phyloP scores from a whole-genome alignment of 2,888 invertebrate species.

The Gonocerus acuteangulatus region DNA sequence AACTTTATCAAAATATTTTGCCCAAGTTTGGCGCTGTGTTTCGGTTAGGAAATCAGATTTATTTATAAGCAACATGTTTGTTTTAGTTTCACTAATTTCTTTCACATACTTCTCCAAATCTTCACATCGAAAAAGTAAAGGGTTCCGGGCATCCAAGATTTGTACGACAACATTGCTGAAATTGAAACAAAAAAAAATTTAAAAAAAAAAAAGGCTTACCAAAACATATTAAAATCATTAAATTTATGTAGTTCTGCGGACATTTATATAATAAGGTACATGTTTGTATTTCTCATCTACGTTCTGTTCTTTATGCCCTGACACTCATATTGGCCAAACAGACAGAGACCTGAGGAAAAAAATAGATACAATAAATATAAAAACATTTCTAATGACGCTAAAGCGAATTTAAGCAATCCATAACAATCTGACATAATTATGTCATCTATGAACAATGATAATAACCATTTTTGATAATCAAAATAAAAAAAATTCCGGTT shows the following conservation, averaged over 20 bases:
- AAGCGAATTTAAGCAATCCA: too few species aligned
- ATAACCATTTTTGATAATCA: too few species aligned
- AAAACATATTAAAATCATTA: not conserved
- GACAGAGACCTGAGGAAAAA: too few species aligned
- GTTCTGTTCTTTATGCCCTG: too few species aligned
- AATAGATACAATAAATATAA: too few species aligned
- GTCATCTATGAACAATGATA: too few species aligned
- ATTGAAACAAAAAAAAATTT: conserved; percentile 24
- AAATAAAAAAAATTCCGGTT: too few species aligned
- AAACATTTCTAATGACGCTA: too few species aligned
- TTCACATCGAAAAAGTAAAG: conserved; percentile 81
- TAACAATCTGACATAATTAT: too few species aligned
- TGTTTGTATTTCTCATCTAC: too few species aligned
- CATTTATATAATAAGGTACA: not conserved
- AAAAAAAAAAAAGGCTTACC: not conserved
- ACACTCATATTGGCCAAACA: too few species aligned
- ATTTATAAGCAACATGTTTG: conserved; percentile 81
- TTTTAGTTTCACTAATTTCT: conserved; percentile 63
- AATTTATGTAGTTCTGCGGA: not conserved
- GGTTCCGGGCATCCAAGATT: conserved; percentile 94
- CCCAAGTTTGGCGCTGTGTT: conserved; percentile 75
- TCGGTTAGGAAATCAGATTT: conserved; percentile 87
- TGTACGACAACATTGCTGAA: conserved; percentile 84
- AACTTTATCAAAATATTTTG: conserved; percentile 67
- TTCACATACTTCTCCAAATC: conserved; percentile 83